Conservation (phyloP, 2,113 vertebrate species). For the Gasterosteus nipponicus region DNA sequence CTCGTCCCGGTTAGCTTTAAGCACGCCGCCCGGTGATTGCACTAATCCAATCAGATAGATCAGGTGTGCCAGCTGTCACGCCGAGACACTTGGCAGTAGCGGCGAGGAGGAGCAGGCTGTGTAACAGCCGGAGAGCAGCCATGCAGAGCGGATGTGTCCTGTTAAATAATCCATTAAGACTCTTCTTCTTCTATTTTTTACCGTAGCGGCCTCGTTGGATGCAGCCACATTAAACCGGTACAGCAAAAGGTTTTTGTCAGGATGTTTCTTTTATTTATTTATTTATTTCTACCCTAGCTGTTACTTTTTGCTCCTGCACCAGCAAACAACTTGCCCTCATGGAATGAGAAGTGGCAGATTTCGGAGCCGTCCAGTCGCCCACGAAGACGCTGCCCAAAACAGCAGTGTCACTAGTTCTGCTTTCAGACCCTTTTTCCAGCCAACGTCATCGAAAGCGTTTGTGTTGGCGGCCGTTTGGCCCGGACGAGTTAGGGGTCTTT, state of each 20-base stretch:
- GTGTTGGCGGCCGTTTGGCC: background rate
- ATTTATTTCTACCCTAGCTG: slow-evolving; percentile 11
- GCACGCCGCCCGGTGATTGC: slow-evolving; percentile 60
- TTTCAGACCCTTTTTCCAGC: background rate
- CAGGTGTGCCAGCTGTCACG: slow-evolving; percentile 75
- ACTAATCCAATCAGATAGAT: slow-evolving; percentile 77
- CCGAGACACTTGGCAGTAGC: slow-evolving; percentile 46
- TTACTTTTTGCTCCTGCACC: background rate
- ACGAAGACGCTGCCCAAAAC: slow-evolving; percentile 11
- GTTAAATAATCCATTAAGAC: slow-evolving; percentile 77
- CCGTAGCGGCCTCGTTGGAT: slow-evolving; percentile 50
- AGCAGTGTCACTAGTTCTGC: background rate
- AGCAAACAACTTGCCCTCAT: background rate
- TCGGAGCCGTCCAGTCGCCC: slow-evolving; percentile 7
- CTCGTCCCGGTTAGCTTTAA: slow-evolving; percentile 58
- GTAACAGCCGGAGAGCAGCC: slow-evolving; percentile 66
- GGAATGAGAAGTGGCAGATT: slow-evolving; percentile 44
- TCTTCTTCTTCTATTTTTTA: slow-evolving; percentile 21
- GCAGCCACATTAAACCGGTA: slow-evolving; percentile 40
- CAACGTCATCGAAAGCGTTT: background rate
- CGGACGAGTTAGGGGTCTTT: background rate
- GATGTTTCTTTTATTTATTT: background rate
- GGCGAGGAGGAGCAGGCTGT: slow-evolving; percentile 49
- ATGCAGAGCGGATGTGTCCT: slow-evolving; percentile 72
- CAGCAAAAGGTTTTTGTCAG: slow-evolving; percentile 46